Base-by-base conservation (phyloP, 1,140 invertebrate species). In the Drosophila lacertosa region DNA sequence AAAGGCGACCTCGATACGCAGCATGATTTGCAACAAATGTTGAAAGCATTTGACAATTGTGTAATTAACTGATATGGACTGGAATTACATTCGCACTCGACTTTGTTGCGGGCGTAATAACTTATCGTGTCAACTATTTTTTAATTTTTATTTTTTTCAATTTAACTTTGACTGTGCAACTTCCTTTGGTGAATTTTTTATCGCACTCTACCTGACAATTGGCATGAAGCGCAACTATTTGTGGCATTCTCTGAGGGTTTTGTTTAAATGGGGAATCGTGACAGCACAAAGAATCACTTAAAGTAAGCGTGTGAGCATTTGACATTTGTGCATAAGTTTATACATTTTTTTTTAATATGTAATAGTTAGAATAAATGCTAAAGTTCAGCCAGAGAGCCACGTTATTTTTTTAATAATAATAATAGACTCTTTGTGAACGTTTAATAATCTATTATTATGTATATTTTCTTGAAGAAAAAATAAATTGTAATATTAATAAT, bases 1-100 rank as follows among this genome's bases (percentile, higher is more conserved):
- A n/a, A n/a, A n/a, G 6, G 15, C 18, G 65, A 40, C 65, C 65
- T 67, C 57, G 64, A 62, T 67, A 53, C 24, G 37, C 64, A 39
- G 39, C 48, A 40, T 66, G 57, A 67, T 67, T 60, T 35, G 45
- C 47, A 33, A 47, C 29, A 59, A n/a, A n/a, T n/a, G n/a, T 62
- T 50, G 57, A 67, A 62, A 60, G 57, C 24, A 20, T 39, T 57
- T 18, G 11, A 22, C 47, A 18, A 18, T 33, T 22, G 11, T 51
- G 33, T 51, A 51, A 51, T 35, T 37, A 22, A 35, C 16, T 50
- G 15, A 18, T 50, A 33, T 33, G 9, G 13, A n/a, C 20, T 44
- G 32, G 16, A 13, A 51, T 13, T 37, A 13, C 6, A 35, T 37
- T 7, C 20, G 10, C 5, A 32, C 33, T 33, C 11, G 16, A 20